Evolutionary conservation across 2,113 vertebrate species (phyloP).

Genomic region (Dasyornis broadbenti): DNA sequence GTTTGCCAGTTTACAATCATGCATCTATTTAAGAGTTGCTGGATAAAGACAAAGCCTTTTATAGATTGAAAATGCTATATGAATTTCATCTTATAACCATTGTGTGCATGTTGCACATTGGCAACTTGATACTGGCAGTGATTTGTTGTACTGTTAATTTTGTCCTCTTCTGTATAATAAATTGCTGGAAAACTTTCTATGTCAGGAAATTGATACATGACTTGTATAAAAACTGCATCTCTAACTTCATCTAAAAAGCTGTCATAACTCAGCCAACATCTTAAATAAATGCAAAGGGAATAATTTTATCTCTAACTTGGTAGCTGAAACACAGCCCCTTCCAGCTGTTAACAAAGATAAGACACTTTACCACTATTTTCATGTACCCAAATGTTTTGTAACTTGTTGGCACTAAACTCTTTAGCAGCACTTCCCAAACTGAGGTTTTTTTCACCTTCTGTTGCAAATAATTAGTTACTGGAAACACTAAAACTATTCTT

Average conservation of each 20-base stretch:
- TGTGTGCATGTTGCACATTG: neutral
- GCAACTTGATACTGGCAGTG: neutral
- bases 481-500: neutral
- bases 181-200: neutral
- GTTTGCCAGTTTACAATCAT: neutral
- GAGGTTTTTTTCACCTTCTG: neutral
- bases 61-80: neutral
- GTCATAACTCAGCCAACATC: neutral
- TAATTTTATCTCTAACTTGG: neutral
- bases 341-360: neutral
- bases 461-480: neutral
- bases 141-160: neutral
- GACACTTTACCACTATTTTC: neutral
- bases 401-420: neutral
- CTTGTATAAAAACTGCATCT: neutral
- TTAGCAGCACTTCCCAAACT: neutral
- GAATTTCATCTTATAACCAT: neutral
- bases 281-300: neutral
- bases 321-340: neutral
- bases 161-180: neutral
- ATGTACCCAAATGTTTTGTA: neutral
- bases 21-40: neutral
- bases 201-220: neutral
- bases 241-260: neutral
- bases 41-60: neutral